Percentiles rank a stretch among this genome's conserved stretches.
Evolutionary conservation across 2,113 vertebrate species (phyloP).

Genomic region (Fulmarus glacialis): DNA sequence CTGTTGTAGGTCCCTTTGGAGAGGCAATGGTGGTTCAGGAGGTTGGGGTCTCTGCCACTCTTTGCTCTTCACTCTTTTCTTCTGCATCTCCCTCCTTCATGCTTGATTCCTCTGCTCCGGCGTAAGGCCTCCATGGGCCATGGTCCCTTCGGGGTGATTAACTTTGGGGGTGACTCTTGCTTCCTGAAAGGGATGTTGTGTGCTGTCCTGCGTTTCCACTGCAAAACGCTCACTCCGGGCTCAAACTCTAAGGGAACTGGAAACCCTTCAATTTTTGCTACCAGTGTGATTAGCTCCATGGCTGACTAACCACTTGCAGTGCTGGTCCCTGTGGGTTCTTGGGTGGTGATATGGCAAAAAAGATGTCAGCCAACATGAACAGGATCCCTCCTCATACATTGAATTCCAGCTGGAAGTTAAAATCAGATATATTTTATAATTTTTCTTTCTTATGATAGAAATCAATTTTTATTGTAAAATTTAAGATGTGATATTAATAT

Average conservation of each 20-base stretch:
- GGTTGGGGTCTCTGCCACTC: neutral
- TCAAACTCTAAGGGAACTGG: neutral
- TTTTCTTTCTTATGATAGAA: neutral
- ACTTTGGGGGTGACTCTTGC: neutral
- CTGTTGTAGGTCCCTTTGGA: neutral
- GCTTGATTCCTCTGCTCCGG: fast-evolving
- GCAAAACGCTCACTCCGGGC: neutral
- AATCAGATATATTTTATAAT: neutral
- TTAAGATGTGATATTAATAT: neutral
- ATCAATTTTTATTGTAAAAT: neutral
- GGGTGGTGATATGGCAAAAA: neutral
- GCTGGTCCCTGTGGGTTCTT: fast-evolving
- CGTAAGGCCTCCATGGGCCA: fast-evolving
- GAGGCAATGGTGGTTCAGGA: fast-evolving
- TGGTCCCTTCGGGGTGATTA: too few species aligned
- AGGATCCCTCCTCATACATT: neutral
- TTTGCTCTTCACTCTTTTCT: neutral
- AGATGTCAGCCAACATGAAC: neutral
- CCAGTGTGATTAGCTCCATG: neutral
- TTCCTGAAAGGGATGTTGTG: neutral
- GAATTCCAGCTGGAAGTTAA: neutral
- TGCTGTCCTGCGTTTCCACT: neutral
- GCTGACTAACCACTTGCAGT: neutral
- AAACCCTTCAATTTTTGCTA: neutral
- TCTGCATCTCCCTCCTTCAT: neutral